Conservation (phyloP, 2,888 invertebrate species). For the Chalcis sispes region DNA sequence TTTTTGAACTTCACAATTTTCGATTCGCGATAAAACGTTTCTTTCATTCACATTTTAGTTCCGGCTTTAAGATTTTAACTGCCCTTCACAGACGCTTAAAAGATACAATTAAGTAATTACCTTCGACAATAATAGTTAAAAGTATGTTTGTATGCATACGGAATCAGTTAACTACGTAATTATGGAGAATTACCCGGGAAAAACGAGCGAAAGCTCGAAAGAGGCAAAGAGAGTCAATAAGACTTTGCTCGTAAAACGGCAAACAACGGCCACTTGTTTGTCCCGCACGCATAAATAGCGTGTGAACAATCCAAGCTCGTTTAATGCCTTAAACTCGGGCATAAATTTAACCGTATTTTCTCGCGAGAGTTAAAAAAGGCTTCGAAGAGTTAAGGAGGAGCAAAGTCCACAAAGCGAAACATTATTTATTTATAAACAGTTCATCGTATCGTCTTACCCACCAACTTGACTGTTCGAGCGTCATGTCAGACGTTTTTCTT, state of each 20-base stretch:
- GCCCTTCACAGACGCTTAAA: conserved; percentile 2
- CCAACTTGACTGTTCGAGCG: too few relatives aligned
- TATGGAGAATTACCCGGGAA: conserved; percentile 25
- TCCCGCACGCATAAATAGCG: conserved; percentile 37
- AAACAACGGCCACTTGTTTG: conserved; percentile 32
- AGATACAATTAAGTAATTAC: conserved; percentile 43
- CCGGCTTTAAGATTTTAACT: conserved; percentile 25
- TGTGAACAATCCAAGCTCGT: conserved; percentile 22
- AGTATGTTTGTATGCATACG: conserved; percentile 16
- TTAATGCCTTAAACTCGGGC: conserved; percentile 30
- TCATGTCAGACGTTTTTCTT: conserved; percentile 1
- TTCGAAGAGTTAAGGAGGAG: background rate
- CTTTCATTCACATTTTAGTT: conserved; percentile 47
- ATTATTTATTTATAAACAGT: conserved; percentile 31
- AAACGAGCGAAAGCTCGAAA: conserved; percentile 26
- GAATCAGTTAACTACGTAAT: conserved; percentile 48
- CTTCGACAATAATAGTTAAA: conserved; percentile 37
- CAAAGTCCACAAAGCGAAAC: background rate
- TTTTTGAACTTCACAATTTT: too few relatives aligned
- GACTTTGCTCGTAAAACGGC: conserved; percentile 47
- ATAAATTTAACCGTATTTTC: conserved; percentile 20
- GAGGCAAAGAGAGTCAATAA: conserved; percentile 21
- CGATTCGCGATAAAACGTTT: conserved; percentile 33
- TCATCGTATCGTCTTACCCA: conserved; percentile 8
- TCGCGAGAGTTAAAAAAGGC: background rate